Evolutionary conservation across 2,797 vertebrate genomes (phyloP).

Genomic region (Sebastes itinus): DNA sequence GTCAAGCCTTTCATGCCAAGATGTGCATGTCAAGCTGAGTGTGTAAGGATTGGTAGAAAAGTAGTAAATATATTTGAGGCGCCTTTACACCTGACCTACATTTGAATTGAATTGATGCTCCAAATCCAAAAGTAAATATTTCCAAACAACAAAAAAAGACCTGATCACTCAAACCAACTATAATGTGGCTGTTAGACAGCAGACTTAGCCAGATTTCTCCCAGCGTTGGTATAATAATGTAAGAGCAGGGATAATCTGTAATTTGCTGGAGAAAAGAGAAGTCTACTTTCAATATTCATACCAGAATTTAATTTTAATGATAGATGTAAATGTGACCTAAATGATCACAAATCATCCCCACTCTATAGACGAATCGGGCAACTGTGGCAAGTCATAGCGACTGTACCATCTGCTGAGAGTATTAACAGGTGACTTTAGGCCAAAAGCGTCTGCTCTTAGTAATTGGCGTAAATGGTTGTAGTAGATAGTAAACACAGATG

Average conservation of each 20-base stretch:
- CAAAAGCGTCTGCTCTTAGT: too few relatives aligned
- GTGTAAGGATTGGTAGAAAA: background rate
- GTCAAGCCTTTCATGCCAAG: too few relatives aligned
- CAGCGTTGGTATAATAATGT: background rate
- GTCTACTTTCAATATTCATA: background rate
- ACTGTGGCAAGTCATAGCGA: too few relatives aligned
- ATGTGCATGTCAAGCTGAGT: too few relatives aligned
- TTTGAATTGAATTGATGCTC: background rate
- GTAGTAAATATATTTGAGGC: background rate
- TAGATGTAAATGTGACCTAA: background rate
- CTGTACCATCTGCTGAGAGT: accelerated
- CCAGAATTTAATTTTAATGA: background rate
- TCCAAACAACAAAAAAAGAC: background rate
- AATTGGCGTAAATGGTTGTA: too few relatives aligned
- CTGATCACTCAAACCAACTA: background rate
- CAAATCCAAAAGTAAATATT: background rate
- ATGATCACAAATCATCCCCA: too few relatives aligned
- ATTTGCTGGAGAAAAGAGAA: background rate
- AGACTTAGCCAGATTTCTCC: background rate
- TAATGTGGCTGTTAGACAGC: background rate
- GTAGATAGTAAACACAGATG: too few relatives aligned
- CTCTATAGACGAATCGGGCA: too few relatives aligned
- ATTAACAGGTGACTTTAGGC: too few relatives aligned
- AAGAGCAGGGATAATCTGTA: background rate
- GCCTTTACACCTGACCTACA: too few relatives aligned